Conservation (phyloP, 2,888 invertebrate genomes). For the Chironomus riparius region DNA sequence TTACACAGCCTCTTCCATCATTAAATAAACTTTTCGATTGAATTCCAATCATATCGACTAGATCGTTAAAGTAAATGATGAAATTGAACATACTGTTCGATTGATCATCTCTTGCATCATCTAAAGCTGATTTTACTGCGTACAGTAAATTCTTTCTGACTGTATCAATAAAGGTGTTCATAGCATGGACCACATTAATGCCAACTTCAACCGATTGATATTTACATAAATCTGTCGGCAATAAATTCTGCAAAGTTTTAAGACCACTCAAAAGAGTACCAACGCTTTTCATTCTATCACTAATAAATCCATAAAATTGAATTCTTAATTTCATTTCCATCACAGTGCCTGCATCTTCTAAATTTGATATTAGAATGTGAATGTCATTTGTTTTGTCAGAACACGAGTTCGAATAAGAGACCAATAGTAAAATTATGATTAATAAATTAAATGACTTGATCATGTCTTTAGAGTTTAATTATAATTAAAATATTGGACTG, state of each 20-base stretch:
- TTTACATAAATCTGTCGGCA: not conserved
- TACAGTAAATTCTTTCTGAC: not conserved
- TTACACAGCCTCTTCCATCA: not conserved
- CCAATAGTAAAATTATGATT: too few species aligned
- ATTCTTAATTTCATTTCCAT: not conserved
- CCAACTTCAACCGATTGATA: not conserved
- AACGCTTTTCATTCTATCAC: not conserved
- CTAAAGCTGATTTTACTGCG: not conserved
- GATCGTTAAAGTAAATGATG: not conserved
- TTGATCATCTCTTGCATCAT: not conserved
- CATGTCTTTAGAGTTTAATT: too few species aligned
- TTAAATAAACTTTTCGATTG: not conserved
- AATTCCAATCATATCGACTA: not conserved
- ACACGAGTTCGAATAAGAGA: not conserved
- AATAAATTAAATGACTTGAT: too few species aligned
- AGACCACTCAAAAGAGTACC: not conserved
- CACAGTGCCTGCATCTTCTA: not conserved
- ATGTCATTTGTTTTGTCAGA: not conserved
- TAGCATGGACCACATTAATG: not conserved
- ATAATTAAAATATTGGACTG: too few species aligned
- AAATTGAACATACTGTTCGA: not conserved
- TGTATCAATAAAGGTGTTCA: not conserved
- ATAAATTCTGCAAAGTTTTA: not conserved
- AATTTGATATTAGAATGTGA: not conserved
- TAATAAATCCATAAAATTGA: not conserved